These are phyloP conservation scores for Enteromius thamalakanensis DNA, from an alignment of 2,797 vertebrate species.

Conservation along the genomic window DNA sequence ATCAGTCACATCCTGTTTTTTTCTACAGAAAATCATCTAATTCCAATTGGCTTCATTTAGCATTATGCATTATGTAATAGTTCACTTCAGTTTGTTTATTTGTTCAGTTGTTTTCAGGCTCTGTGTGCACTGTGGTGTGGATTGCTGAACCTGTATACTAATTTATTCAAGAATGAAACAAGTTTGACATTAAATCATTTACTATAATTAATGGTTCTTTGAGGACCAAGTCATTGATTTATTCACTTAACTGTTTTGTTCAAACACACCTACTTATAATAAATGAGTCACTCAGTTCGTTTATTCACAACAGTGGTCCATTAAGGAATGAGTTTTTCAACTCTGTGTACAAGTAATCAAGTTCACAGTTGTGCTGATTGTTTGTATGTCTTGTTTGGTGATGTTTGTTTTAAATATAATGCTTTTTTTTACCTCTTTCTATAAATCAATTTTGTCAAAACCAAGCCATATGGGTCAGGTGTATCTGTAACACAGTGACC, in stretches of 20 bases:
- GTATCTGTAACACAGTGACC: constrained; percentile 26
- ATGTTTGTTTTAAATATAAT: background rate
- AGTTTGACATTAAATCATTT: background rate
- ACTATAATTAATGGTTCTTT: background rate
- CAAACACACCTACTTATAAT: background rate
- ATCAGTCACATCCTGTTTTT: background rate
- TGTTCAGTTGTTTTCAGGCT: background rate
- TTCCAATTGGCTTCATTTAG: background rate
- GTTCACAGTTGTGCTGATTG: background rate
- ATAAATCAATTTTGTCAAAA: constrained; percentile 13
- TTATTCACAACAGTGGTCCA: background rate
- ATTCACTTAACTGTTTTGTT: background rate
- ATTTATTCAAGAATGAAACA: background rate
- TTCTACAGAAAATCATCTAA: background rate
- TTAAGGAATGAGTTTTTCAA: background rate
- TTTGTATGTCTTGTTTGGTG: background rate
- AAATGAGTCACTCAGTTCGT: background rate
- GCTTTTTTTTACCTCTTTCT: background rate
- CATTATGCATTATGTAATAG: background rate
- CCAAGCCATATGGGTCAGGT: background rate
- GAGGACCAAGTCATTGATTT: background rate
- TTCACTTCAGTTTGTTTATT: background rate
- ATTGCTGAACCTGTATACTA: background rate
- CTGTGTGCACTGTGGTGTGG: background rate
- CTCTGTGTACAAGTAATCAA: background rate